Percentiles rank a stretch among this genome's conserved stretches.
These are phyloP conservation scores for Incurvaria masculella DNA, from an alignment of 2,888 invertebrate genomes.

Conservation along the genomic window DNA sequence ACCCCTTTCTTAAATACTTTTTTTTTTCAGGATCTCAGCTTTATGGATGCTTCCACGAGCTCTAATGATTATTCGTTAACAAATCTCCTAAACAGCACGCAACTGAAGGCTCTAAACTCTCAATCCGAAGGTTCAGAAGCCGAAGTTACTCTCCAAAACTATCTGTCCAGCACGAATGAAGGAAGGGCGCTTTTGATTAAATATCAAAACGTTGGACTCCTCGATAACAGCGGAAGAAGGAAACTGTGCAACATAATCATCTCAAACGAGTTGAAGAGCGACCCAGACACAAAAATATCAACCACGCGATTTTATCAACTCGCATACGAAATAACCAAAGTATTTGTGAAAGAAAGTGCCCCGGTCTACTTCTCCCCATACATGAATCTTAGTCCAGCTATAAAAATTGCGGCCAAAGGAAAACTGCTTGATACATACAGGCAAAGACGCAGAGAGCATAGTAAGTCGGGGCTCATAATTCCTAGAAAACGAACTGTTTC, in stretches of 20 bases:
- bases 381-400: conserved; percentile 1
- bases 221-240: neutral
- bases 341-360: conserved; percentile 3
- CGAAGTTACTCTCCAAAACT: no score
- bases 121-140: neutral
- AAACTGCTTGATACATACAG: neutral
- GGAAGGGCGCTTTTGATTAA: no score
- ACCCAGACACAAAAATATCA: neutral
- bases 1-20: no score
- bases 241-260: neutral
- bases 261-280: neutral
- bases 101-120: neutral
- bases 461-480: neutral
- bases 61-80: neutral
- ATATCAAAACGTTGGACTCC: neutral
- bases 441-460: neutral
- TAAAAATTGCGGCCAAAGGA: conserved; percentile 1
- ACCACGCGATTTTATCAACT: conserved; percentile 1
- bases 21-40: no score
- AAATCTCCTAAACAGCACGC: neutral
- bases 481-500: neutral
- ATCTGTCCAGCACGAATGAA: no score
- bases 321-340: conserved; percentile 3
- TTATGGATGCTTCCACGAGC: neutral
- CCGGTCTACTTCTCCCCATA: conserved; percentile 1